A percentile compares a stretch with the other conserved stretches of the same genome.
Evolutionary conservation across 2,888 invertebrate species (phyloP).

Genomic region (Cryptus viduatorius): DNA sequence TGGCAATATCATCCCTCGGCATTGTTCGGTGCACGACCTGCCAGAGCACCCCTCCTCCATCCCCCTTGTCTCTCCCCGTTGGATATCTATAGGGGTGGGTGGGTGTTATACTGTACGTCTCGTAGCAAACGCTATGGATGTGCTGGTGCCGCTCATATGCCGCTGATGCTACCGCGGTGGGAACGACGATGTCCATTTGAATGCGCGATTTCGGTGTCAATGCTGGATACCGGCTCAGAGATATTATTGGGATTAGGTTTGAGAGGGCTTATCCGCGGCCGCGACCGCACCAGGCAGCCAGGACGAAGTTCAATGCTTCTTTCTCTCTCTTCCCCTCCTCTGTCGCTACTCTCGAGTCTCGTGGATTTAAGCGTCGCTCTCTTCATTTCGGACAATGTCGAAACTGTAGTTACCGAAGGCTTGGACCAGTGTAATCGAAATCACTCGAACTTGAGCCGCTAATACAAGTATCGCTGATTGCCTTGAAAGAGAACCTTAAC

Average conservation of each 20-base stretch:
- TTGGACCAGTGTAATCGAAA: conserved; percentile 59
- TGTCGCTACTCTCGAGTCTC: conserved; percentile 39
- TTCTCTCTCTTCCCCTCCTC: conserved; percentile 19
- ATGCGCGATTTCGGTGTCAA: conserved; percentile 79
- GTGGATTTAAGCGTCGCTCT: conserved; percentile 57
- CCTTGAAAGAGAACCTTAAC: neutral
- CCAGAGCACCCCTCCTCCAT: conserved; percentile 45
- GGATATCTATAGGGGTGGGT: conserved; percentile 4
- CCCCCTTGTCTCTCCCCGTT: conserved; percentile 17
- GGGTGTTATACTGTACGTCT: neutral
- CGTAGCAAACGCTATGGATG: neutral
- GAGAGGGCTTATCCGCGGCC: conserved; percentile 73
- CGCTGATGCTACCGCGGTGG: conserved; percentile 62
- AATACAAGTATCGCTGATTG: conserved; percentile 35
- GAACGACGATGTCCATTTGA: conserved; percentile 83
- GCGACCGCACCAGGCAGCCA: conserved; percentile 60
- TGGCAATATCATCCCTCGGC: conserved; percentile 83
- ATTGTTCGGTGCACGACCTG: conserved; percentile 72
- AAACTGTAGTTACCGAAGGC: conserved; percentile 49
- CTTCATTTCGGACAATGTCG: conserved; percentile 55
- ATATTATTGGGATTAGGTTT: conserved; percentile 80
- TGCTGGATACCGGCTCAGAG: conserved; percentile 74
- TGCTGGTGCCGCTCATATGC: conserved; percentile 28
- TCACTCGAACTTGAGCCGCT: conserved; percentile 59
- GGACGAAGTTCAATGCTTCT: conserved; percentile 55